Percentiles rank a stretch among this genome's conserved stretches.
Conservation (phyloP, 2,113 vertebrate species). For the Heterotilapia buettikoferi region DNA sequence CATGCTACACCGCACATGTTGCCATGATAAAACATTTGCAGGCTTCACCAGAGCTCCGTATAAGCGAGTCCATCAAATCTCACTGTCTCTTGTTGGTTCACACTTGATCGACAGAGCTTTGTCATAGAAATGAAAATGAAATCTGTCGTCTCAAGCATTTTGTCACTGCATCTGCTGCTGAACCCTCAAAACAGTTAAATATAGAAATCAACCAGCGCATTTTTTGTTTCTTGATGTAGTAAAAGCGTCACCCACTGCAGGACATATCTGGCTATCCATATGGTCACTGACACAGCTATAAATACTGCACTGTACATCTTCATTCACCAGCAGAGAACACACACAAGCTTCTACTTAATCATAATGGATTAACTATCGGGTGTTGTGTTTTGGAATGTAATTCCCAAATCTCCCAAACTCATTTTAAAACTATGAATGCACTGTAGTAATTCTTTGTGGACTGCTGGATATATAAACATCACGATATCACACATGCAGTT, state of each 20-base stretch:
- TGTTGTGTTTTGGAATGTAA: not conserved
- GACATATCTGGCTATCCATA: not conserved
- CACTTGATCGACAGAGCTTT: not conserved
- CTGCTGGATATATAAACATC: not conserved
- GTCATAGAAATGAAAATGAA: not conserved
- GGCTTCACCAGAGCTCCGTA: not conserved
- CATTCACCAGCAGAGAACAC: not conserved
- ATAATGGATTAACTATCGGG: not conserved
- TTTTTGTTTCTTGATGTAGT: not conserved
- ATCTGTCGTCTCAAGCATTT: not conserved
- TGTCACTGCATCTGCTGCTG: not conserved
- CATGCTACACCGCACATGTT: not conserved
- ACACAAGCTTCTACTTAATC: not conserved
- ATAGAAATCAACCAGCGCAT: not conserved
- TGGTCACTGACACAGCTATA: not conserved
- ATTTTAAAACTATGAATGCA: not conserved
- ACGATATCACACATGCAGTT: not conserved
- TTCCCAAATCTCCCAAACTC: not conserved
- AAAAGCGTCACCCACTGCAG: not conserved
- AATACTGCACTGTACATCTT: not conserved
- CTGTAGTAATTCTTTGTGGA: not conserved
- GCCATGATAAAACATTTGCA: not conserved
- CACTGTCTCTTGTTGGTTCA: not conserved
- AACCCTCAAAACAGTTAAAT: not conserved
- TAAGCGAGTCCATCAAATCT: not conserved